phyloP scores from a whole-genome alignment of 1,140 invertebrate species.

The Melitaea cinxia region DNA sequence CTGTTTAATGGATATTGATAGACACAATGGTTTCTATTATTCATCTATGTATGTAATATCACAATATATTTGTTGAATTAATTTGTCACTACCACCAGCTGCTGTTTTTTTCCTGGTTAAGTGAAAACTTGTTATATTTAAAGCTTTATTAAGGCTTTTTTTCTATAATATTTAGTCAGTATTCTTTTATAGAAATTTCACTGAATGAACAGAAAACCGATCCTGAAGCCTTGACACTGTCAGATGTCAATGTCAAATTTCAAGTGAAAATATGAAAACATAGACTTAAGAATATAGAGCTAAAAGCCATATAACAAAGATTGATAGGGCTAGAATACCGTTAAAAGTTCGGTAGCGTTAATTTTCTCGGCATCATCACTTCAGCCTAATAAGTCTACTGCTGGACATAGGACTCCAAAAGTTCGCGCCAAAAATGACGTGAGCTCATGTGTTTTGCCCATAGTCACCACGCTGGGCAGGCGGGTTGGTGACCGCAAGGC shows the following conservation, averaged over 20 bases:
- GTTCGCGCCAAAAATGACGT: no score
- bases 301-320: no score
- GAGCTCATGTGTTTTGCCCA: no score
- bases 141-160: neutral
- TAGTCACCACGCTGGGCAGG: no score
- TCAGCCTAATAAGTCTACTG: no score
- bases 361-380: no score
- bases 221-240: constrained; percentile 22
- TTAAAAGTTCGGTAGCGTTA: no score
- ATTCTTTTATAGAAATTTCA: neutral
- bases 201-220: constrained; percentile 4
- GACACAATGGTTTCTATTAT: constrained; percentile 33
- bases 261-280: constrained; percentile 2
- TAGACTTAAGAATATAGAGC: neutral
- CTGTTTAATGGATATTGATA: constrained; percentile 19
- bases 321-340: no score
- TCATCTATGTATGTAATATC: constrained; percentile 30
- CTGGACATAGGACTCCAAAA: no score
- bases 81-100: neutral
- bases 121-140: neutral
- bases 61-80: constrained; percentile 8
- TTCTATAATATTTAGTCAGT: neutral
- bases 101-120: neutral
- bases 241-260: constrained; percentile 12
- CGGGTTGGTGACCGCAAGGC: no score